Evolutionary conservation across 2,888 invertebrate genomes (phyloP).

Genomic region (Schizaphis graminum): DNA sequence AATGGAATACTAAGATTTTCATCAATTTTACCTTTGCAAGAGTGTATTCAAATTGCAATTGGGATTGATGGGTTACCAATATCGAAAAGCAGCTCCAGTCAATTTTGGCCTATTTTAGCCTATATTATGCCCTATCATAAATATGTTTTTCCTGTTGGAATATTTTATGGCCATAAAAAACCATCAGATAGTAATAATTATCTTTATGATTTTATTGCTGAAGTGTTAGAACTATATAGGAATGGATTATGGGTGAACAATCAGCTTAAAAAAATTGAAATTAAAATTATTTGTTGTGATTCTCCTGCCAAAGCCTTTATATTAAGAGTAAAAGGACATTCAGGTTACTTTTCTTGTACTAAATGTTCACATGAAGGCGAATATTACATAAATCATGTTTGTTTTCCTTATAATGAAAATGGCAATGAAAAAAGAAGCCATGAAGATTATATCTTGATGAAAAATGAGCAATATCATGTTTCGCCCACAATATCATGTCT

Average conservation of each 20-base stretch:
- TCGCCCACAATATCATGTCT: conserved; percentile 36
- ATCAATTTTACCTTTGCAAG: background rate
- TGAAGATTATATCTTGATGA: background rate
- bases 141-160: conserved; percentile 67
- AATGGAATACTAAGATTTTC: conserved; percentile 35
- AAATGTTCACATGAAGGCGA: conserved; percentile 20
- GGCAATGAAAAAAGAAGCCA: background rate
- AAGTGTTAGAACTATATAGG: conserved; percentile 65
- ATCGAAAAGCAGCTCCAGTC: too few species aligned
- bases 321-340: conserved; percentile 67
- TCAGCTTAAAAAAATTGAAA: conserved; percentile 53
- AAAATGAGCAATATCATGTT: conserved; percentile 58
- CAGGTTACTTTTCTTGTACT: conserved; percentile 68
- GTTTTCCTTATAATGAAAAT: background rate
- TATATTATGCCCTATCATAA: conserved; percentile 17
- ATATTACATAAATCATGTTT: conserved; percentile 20
- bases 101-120: conserved; percentile 67
- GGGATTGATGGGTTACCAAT: conserved; percentile 67
- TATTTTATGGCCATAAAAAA: conserved; percentile 67
- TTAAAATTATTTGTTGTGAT: conserved; percentile 68
- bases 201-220: conserved; percentile 67
- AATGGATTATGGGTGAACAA: conserved; percentile 65
- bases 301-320: conserved; percentile 68
- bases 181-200: conserved; percentile 67
- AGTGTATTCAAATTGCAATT: conserved; percentile 8